These are phyloP conservation scores for Hydractinia symbiolongicarpus DNA, from an alignment of 30 jellyfish, hydroid and myxozoan species.

Conservation along the genomic window DNA sequence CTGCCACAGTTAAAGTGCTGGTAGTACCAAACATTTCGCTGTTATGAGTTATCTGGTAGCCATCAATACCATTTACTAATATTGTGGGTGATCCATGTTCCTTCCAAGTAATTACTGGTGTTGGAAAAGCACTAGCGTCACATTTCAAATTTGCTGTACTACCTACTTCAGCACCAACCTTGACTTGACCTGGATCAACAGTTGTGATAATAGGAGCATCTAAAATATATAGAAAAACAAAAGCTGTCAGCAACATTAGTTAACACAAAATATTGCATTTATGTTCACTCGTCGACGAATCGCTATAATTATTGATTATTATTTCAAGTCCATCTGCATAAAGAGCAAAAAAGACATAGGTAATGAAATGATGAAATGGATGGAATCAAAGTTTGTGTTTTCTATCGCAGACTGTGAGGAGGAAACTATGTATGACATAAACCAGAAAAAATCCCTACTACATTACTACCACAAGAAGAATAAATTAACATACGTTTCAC, in stretches of 20 bases:
- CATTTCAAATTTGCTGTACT: constrained; percentile 48
- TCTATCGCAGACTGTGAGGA: background rate
- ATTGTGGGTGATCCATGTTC: constrained; percentile 21
- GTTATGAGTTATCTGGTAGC: constrained; percentile 23
- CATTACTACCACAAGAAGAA: background rate
- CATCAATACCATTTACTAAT: constrained; percentile 36
- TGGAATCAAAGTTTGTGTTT: background rate
- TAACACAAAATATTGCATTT: background rate
- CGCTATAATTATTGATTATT: too few species aligned
- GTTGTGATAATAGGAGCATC: constrained; percentile 80
- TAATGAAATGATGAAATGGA: background rate
- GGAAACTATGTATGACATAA: background rate
- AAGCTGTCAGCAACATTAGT: background rate
- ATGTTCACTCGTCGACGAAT: background rate
- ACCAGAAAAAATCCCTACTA: background rate
- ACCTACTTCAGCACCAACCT: constrained; percentile 77
- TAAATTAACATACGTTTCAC: constrained; percentile 57
- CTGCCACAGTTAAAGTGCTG: constrained; percentile 43
- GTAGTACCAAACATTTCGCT: constrained; percentile 23
- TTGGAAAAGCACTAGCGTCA: constrained; percentile 66
- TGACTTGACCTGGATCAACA: constrained; percentile 60
- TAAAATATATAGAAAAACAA: constrained; percentile 18
- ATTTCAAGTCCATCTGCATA: background rate
- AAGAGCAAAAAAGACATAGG: background rate
- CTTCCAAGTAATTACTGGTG: constrained; percentile 61